Evolutionary conservation across 2,888 invertebrate genomes (phyloP).

Genomic region (Hirtodrosophila alboralis): DNA sequence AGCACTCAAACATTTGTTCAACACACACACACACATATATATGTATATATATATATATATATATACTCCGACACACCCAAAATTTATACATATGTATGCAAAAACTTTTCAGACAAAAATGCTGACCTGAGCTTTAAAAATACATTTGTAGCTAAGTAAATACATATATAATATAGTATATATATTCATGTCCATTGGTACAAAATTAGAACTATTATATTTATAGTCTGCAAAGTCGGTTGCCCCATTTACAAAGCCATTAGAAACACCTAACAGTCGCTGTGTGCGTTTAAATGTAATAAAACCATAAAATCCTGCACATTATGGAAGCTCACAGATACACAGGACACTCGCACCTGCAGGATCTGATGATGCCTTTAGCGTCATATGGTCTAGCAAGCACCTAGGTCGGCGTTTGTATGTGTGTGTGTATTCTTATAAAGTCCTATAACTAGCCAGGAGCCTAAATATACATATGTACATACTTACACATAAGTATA

Average conservation of each 20-base stretch:
- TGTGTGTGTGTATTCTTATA: background rate
- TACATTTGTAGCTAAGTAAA: slow-evolving; percentile 21
- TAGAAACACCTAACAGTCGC: slow-evolving; percentile 26
- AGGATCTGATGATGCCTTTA: slow-evolving; percentile 4
- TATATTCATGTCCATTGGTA: slow-evolving; percentile 13
- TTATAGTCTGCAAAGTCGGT: slow-evolving; percentile 27
- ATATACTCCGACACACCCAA: background rate
- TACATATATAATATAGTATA: background rate
- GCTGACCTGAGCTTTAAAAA: slow-evolving; percentile 27
- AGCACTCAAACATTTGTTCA: slow-evolving; percentile 40
- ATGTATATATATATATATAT: slow-evolving; percentile 3
- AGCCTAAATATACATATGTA: no score
- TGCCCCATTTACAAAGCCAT: slow-evolving; percentile 25
- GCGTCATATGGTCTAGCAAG: slow-evolving; percentile 2
- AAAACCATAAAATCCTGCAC: slow-evolving; percentile 58
- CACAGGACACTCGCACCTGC: slow-evolving; percentile 6
- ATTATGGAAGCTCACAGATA: slow-evolving; percentile 38
- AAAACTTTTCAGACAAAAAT: slow-evolving; percentile 21
- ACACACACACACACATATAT: slow-evolving; percentile 6
- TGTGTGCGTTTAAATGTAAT: slow-evolving; percentile 41
- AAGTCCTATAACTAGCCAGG: no score
- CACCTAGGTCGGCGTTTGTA: background rate
- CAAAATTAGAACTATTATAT: slow-evolving; percentile 49
- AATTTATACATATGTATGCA: slow-evolving; percentile 20
- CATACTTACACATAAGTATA: no score